Percentiles rank a stretch among this genome's conserved stretches.
Conservation (phyloP, 2,113 vertebrate genomes). For the Semnornis frantzii region DNA sequence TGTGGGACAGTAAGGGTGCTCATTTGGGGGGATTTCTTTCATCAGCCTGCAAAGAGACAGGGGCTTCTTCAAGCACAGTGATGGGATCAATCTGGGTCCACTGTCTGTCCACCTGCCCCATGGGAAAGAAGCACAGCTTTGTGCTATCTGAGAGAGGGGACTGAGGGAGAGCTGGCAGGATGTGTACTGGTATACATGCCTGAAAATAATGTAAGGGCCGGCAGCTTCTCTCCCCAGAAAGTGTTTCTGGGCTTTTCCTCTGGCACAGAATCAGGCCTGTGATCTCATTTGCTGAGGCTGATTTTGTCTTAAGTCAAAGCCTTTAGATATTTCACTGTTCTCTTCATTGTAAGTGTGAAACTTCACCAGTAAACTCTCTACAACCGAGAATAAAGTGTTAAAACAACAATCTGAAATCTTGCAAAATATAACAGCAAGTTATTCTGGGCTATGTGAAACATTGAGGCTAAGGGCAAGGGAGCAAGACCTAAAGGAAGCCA, state of each 20-base stretch:
- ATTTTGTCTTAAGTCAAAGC: slow-evolving; percentile 5
- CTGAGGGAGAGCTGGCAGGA: not conserved
- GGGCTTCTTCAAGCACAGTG: not conserved
- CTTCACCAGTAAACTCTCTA: not conserved
- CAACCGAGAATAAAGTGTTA: not conserved
- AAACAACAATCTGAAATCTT: slow-evolving; percentile 1
- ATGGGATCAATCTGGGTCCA: not conserved
- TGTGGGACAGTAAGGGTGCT: not conserved
- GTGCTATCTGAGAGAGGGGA: not conserved
- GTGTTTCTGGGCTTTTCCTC: not conserved
- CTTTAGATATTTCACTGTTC: not conserved
- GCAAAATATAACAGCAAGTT: not conserved
- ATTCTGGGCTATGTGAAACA: not conserved
- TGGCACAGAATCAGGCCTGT: not conserved
- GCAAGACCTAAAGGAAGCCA: not conserved
- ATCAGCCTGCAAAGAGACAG: not conserved
- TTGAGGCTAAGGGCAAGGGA: not conserved
- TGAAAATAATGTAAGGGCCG: not conserved
- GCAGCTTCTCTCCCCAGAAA: not conserved
- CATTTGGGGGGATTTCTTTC: not conserved
- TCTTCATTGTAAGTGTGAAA: slow-evolving; percentile 12
- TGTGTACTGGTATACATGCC: not conserved
- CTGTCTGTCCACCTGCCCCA: not conserved
- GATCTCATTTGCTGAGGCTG: not conserved
- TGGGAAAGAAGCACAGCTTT: not conserved